Percentiles rank a stretch among this genome's conserved stretches.
phyloP scores from a whole-genome alignment of 2,113 vertebrate genomes.

The Sinocyclocheilus grahami region DNA sequence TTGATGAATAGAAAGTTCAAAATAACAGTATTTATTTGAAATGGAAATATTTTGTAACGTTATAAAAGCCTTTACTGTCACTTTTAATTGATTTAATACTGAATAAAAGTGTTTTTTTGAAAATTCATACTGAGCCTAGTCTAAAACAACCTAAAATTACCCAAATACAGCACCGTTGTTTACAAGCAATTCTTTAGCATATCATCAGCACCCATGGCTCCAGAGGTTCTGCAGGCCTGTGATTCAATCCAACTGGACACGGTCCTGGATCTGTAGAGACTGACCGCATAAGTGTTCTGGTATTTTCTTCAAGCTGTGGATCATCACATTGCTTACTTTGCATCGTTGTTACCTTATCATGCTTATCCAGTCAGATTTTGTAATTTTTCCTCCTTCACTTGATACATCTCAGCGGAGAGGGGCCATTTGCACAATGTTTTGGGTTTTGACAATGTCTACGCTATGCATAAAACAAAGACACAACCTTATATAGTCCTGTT shows the following conservation, averaged over 20 bases:
- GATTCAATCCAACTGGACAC: slow-evolving; percentile 31
- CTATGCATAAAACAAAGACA: slow-evolving; percentile 17
- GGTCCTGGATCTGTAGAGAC: slow-evolving; percentile 19
- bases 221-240: slow-evolving; percentile 16
- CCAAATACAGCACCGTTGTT: background rate
- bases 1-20: background rate
- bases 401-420: slow-evolving; percentile 17
- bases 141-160: background rate
- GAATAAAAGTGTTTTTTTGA: background rate
- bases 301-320: slow-evolving; percentile 31
- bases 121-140: background rate
- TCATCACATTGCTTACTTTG: slow-evolving; percentile 39
- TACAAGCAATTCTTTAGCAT: background rate
- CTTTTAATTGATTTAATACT: background rate
- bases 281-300: slow-evolving; percentile 13
- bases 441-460: background rate
- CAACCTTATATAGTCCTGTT: slow-evolving; percentile 22
- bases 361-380: slow-evolving; percentile 33
- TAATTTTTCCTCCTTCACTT: slow-evolving; percentile 20
- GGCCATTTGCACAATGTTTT: slow-evolving; percentile 23
- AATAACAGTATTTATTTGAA: background rate
- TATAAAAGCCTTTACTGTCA: background rate
- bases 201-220: slow-evolving; percentile 20
- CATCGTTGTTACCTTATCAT: slow-evolving; percentile 28
- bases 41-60: background rate